Base-by-base conservation (phyloP, 2,113 vertebrate species). In the Anseranas semipalmata region DNA sequence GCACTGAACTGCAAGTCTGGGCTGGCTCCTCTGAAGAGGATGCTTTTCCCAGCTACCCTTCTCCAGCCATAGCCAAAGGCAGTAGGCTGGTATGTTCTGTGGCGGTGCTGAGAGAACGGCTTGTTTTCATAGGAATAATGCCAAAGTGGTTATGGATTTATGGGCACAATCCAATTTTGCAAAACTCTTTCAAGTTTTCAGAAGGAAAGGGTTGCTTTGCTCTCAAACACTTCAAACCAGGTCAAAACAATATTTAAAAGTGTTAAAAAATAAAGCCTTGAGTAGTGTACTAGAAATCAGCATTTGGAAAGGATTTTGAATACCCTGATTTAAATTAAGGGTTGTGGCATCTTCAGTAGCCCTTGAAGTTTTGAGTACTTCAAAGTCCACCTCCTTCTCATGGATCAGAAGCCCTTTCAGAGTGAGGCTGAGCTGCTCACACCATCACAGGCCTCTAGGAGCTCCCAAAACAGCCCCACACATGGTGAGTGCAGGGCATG, bases 141-240 rank as follows among this genome's bases (percentile, higher is more conserved):
- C 87, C 41, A 74, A 53, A 67, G 22, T 0, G 3, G 30, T 58
- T 74, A 70, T 0, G 5, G 41, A 87, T 77, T 87, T 74, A 81
- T 0, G 1, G 19, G 35, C 1, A 0, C 15, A 33, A 6, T 7
- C 15, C 0, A 0, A 19, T 46, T 88, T 37, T 59, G 53, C 3
- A 3, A 62, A 83, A 63, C 15, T 35, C 32, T 58, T 55, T 48
- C 24, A 37, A 6, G 3, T 41, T 79, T 86, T 21, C 72, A 80
- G 58, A 79, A 67, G 28, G 48, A 53, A 85, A 81, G 15, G 7
- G 28, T 63, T 72, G 15, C 43, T 86, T 68, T 41, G 24, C 0
- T 0, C 19, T 85, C 43, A 41, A 66, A 35, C 13, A 65, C 28
- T 41, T 92, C 27, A 62, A 79, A 83, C 12, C 35, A 75, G 6